A percentile compares a stretch with the other conserved stretches of the same genome.
phyloP scores from a whole-genome alignment of 2,797 vertebrate species.

The Scyliorhinus canicula region DNA sequence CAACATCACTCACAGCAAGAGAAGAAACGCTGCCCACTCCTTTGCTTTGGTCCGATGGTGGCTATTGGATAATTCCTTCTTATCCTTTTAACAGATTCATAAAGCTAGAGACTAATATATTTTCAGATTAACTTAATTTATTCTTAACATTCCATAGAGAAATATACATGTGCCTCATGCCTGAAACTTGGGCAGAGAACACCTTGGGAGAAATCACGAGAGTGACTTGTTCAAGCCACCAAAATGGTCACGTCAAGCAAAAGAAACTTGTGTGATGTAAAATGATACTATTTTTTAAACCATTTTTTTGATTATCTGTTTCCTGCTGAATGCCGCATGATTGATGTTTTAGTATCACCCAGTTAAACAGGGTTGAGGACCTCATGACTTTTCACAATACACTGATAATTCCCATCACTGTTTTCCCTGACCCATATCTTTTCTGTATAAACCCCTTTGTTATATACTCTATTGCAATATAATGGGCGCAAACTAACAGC shows the following conservation, averaged over 20 bases:
- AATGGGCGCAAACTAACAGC: too few relatives aligned
- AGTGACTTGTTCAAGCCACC: not conserved
- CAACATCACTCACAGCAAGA: not conserved
- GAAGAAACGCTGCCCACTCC: not conserved
- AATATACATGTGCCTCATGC: not conserved
- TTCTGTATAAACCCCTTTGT: not conserved
- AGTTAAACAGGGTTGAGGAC: not conserved
- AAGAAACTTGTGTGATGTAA: not conserved
- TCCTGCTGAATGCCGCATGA: not conserved
- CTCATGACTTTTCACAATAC: not conserved
- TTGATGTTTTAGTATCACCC: not conserved
- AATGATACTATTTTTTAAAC: not conserved
- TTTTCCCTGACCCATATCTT: not conserved
- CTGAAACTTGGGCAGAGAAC: not conserved
- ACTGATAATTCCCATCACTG: not conserved
- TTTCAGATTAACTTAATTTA: not conserved
- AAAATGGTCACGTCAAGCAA: not conserved
- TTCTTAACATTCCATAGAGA: not conserved
- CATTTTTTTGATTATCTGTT: not conserved
- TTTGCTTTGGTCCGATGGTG: not conserved
- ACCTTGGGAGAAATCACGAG: not conserved
- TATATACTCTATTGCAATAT: not conserved
- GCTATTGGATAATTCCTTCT: not conserved
- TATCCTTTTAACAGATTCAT: not conserved
- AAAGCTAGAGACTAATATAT: not conserved